Percentiles rank a stretch among this genome's conserved stretches.
Conservation (phyloP, 2,888 invertebrate genomes). For the Apomyelois bistriatella region DNA sequence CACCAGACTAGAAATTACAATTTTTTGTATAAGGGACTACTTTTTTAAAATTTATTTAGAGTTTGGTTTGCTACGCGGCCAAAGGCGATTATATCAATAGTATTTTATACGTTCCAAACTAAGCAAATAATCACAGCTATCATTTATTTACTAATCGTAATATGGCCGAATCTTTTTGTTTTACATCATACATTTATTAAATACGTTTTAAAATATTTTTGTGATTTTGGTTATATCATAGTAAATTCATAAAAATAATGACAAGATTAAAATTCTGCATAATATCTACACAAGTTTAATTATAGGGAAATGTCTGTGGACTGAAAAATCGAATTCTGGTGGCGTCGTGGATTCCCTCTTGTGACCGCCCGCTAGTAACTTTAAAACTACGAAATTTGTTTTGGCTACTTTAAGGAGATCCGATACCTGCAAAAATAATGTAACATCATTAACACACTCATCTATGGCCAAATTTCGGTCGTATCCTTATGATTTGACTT, state of each 20-base stretch:
- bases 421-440: constrained; percentile 79
- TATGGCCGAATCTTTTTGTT: not conserved
- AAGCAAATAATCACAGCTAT: too few relatives aligned
- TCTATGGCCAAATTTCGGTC: too few relatives aligned
- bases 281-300: constrained; percentile 83
- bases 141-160: not conserved
- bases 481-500: too few relatives aligned
- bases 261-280: not conserved
- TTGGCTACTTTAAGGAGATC: constrained; percentile 94
- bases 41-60: too few relatives aligned
- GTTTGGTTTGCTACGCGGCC: too few relatives aligned
- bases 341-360: constrained; percentile 91
- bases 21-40: too few relatives aligned
- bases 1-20: too few relatives aligned
- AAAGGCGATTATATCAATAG: too few relatives aligned
- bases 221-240: not conserved
- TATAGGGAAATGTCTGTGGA: constrained; percentile 94
- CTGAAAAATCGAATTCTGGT: constrained; percentile 94
- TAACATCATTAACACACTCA: too few relatives aligned
- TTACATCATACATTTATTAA: too few relatives aligned
- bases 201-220: not conserved
- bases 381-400: constrained; percentile 97
- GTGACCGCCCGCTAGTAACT: constrained; percentile 94
- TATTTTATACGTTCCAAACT: too few relatives aligned
- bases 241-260: constrained; percentile 9